A percentile compares a stretch with the other conserved stretches of the same genome.
These are phyloP conservation scores for Phlogophora meticulosa DNA, from an alignment of 2,888 invertebrate species.

Conservation along the genomic window DNA sequence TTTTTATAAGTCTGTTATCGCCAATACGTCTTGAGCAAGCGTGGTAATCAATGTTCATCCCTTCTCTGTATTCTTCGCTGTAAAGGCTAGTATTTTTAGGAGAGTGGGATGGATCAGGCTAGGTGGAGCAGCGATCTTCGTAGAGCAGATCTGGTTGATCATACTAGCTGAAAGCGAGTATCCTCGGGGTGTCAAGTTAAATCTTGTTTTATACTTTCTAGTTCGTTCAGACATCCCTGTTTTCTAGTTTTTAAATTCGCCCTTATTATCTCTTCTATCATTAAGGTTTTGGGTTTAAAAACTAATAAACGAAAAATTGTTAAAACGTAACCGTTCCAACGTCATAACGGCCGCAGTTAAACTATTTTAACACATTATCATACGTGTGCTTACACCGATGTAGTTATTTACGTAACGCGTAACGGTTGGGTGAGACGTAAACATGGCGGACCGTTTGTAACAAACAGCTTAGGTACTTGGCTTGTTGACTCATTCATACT, in stretches of 20 bases:
- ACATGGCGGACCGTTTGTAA: constrained; percentile 26
- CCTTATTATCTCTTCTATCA: not conserved
- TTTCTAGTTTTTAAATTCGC: no score
- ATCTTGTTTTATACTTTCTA: not conserved
- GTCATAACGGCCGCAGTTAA: not conserved
- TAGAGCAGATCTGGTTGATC: no score
- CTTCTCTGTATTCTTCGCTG: no score
- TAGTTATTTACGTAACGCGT: constrained; percentile 49
- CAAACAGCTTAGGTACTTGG: constrained; percentile 17
- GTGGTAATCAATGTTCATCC: no score
- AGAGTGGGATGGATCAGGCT: not conserved
- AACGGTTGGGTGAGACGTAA: constrained; percentile 35
- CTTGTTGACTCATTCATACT: constrained; percentile 11
- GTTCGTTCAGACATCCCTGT: not conserved
- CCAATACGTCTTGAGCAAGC: no score
- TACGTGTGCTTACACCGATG: constrained; percentile 8
- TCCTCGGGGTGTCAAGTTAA: not conserved
- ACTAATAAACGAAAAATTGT: not conserved
- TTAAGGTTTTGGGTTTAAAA: no score
- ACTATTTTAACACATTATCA: constrained; percentile 27
- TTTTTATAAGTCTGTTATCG: no score
- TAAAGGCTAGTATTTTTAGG: no score
- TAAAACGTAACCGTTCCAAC: not conserved
- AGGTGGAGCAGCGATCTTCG: not conserved
- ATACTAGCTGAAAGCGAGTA: not conserved